Evolutionary conservation across 2,797 vertebrate genomes (phyloP).

Genomic region (Acestrorhynchus altus): DNA sequence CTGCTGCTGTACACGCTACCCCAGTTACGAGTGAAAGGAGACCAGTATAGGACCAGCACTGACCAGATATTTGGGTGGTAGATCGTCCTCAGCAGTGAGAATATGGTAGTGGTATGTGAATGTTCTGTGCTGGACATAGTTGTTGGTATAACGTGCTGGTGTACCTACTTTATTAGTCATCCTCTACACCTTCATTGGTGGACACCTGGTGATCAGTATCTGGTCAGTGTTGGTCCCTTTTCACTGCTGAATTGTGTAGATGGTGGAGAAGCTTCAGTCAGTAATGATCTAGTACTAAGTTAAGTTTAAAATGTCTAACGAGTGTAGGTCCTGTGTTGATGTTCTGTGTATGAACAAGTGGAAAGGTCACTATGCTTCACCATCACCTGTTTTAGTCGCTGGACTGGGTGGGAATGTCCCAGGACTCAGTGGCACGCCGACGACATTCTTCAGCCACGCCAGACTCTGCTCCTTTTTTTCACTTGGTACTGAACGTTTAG

Average conservation of each 20-base stretch:
- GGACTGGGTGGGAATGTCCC: conserved; percentile 18
- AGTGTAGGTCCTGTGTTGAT: neutral
- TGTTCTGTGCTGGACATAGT: no score
- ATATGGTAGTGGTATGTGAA: no score
- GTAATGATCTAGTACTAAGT: neutral
- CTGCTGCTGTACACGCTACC: no score
- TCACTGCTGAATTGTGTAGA: no score
- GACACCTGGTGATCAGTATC: neutral
- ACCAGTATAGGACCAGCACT: no score
- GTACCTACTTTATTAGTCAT: no score
- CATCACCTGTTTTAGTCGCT: conserved; percentile 39
- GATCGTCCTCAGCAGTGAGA: no score
- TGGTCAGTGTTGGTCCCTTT: no score
- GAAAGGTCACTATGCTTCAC: neutral
- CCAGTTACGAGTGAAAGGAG: no score
- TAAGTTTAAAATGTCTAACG: neutral
- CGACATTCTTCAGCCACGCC: conserved; percentile 13
- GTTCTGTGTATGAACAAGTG: neutral
- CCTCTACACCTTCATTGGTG: neutral
- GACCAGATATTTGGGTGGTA: no score
- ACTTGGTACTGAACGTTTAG: conserved; percentile 4
- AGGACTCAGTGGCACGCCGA: neutral
- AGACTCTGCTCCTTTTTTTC: conserved; percentile 43
- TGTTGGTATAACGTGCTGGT: no score
- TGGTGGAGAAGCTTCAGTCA: no score